phyloP scores from a whole-genome alignment of 2,888 invertebrate genomes.

The Gortyna flavago region DNA sequence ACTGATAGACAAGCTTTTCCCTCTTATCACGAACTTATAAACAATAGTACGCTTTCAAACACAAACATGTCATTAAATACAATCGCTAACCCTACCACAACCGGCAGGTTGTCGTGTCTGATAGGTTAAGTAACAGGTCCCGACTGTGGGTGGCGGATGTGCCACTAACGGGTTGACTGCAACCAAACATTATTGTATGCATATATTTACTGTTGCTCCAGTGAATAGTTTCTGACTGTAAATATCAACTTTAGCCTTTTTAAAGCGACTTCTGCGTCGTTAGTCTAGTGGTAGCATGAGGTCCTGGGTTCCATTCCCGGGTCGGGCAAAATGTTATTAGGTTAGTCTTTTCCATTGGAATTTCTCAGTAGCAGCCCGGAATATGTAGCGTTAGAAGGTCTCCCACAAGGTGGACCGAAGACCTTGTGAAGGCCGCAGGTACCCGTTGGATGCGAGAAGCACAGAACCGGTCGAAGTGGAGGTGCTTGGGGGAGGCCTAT shows the following conservation, averaged over 20 bases:
- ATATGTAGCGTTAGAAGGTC: no score
- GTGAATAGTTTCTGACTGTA: not conserved
- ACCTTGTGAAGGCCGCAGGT: no score
- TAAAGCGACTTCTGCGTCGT: not conserved
- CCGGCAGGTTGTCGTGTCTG: conserved; percentile 72
- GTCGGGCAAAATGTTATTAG: not conserved
- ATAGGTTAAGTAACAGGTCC: conserved; percentile 74
- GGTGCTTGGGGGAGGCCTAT: no score
- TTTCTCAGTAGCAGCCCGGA: not conserved
- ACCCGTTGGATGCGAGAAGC: no score
- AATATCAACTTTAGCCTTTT: not conserved
- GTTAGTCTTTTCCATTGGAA: not conserved
- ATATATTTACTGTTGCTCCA: conserved; percentile 18
- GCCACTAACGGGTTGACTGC: conserved; percentile 64
- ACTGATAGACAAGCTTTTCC: not conserved
- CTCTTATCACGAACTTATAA: not conserved
- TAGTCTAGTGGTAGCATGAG: not conserved
- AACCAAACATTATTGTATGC: conserved; percentile 37
- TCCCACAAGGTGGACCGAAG: no score
- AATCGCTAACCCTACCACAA: conserved; percentile 42
- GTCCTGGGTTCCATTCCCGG: not conserved
- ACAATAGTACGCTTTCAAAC: conserved; percentile 20
- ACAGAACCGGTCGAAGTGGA: no score
- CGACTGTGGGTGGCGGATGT: conserved; percentile 77
- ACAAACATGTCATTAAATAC: conserved; percentile 30